These are phyloP conservation scores for Cynopterus sphinx DNA, from an alignment of 2,797 vertebrate genomes.

Conservation along the genomic window DNA sequence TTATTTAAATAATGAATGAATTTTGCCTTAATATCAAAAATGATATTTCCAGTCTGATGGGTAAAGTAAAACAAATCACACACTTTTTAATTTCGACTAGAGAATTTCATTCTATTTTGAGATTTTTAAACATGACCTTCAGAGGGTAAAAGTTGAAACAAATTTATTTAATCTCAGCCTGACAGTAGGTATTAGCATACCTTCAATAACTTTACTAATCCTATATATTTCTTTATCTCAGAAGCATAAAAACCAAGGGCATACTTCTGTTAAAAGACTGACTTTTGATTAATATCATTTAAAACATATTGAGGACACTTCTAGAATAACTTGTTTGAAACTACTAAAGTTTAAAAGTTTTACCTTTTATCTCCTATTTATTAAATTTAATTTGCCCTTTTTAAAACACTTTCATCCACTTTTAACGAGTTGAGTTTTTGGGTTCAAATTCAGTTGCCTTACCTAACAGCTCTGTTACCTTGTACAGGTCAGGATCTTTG, in stretches of 20 bases:
- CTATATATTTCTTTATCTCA: slow-evolving; percentile 62
- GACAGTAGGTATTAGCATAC: slow-evolving; percentile 44
- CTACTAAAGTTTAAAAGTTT: not conserved
- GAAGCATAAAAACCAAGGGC: not conserved
- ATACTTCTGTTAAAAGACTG: slow-evolving; percentile 34
- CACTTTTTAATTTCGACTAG: slow-evolving; percentile 66
- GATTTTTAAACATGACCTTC: slow-evolving; percentile 72
- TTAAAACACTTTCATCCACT: not conserved
- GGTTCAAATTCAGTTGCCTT: not conserved
- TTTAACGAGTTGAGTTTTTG: not conserved
- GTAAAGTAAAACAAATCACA: slow-evolving; percentile 68
- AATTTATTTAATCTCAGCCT: slow-evolving; percentile 62
- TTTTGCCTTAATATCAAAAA: slow-evolving; percentile 67
- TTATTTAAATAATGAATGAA: slow-evolving; percentile 74
- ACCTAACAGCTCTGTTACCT: not conserved
- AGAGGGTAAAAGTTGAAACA: slow-evolving; percentile 54
- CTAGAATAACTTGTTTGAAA: not conserved
- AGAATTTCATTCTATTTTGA: slow-evolving; percentile 71
- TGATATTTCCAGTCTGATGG: slow-evolving; percentile 63
- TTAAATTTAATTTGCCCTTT: not conserved
- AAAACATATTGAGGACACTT: not conserved
- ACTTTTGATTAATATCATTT: slow-evolving; percentile 13
- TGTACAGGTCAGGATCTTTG: not conserved
- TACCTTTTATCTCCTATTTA: not conserved
- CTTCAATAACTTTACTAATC: slow-evolving; percentile 68